Evolutionary conservation across 2,797 vertebrate species (phyloP).

Genomic region (Micrastur ruficollis): DNA sequence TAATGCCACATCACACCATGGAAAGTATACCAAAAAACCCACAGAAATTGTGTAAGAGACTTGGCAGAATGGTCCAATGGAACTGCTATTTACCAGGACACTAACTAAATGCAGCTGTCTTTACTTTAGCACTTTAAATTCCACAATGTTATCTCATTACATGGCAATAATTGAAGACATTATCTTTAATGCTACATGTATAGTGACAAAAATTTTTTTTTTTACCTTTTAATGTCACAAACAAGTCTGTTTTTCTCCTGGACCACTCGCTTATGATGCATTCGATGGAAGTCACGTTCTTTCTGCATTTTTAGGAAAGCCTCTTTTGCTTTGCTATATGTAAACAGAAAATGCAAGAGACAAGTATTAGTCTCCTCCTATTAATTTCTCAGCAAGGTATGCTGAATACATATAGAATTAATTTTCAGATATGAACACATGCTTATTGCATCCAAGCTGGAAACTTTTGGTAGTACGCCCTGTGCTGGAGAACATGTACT

Average conservation of each 20-base stretch:
- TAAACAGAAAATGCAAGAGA: background rate
- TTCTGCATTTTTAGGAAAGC: slow-evolving; percentile 79
- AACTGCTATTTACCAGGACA: background rate
- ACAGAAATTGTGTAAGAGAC: background rate
- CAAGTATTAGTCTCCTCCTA: background rate
- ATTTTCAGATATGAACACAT: background rate
- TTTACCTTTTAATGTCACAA: slow-evolving; percentile 80
- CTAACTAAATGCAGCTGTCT: background rate
- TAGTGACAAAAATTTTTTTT: background rate
- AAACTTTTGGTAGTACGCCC: background rate
- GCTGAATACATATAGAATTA: background rate
- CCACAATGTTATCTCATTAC: background rate
- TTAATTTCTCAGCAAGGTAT: background rate
- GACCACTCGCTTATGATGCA: slow-evolving; percentile 82
- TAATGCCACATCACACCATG: background rate
- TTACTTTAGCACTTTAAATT: background rate
- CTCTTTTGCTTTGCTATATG: slow-evolving; percentile 73
- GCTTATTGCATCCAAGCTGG: background rate
- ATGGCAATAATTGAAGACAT: background rate
- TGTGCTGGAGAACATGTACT: background rate
- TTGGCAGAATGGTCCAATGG: background rate
- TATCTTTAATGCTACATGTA: background rate
- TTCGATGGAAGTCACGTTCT: slow-evolving; percentile 82
- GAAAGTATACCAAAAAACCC: background rate
- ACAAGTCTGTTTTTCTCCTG: slow-evolving; percentile 87